These are phyloP conservation scores for Microcebus tavaratra DNA, from an alignment of 2,113 vertebrate genomes.

Conservation along the genomic window DNA sequence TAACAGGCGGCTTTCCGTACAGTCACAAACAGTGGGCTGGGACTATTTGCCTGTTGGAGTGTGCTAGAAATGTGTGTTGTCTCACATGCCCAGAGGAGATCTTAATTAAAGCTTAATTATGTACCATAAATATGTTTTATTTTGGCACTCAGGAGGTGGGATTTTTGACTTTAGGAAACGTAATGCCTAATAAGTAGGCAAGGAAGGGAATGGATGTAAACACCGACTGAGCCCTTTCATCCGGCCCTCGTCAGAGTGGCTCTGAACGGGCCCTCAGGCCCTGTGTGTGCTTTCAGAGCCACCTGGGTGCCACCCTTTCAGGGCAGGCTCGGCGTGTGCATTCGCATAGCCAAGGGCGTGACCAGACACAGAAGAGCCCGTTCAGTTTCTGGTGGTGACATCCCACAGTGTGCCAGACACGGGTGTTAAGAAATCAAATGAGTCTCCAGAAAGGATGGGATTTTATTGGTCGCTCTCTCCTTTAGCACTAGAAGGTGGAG, in stretches of 20 bases:
- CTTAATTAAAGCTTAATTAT: constrained; percentile 70
- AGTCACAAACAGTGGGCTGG: not conserved
- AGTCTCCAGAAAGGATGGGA: constrained; percentile 52
- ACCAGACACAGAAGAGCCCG: not conserved
- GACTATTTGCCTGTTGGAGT: not conserved
- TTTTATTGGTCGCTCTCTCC: constrained; percentile 56
- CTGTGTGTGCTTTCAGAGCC: not conserved
- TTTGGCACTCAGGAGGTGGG: constrained; percentile 36
- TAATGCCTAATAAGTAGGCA: constrained; percentile 60
- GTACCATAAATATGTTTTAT: constrained; percentile 56
- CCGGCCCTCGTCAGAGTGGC: not conserved
- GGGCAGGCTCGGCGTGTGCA: not conserved
- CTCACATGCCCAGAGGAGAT: constrained; percentile 57
- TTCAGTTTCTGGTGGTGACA: not conserved
- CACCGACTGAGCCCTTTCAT: constrained; percentile 41
- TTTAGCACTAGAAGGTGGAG: not conserved
- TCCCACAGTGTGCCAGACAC: not conserved
- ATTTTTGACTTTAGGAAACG: constrained; percentile 55
- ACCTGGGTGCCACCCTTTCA: not conserved
- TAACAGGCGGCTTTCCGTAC: constrained; percentile 38
- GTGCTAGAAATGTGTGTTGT: constrained; percentile 14
- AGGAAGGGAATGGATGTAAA: constrained; percentile 26
- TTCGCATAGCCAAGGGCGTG: not conserved
- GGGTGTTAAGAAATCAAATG: constrained; percentile 54
- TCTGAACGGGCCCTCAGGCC: not conserved